Conservation (phyloP, 1,140 invertebrate species). For the Cydia strobilella region DNA sequence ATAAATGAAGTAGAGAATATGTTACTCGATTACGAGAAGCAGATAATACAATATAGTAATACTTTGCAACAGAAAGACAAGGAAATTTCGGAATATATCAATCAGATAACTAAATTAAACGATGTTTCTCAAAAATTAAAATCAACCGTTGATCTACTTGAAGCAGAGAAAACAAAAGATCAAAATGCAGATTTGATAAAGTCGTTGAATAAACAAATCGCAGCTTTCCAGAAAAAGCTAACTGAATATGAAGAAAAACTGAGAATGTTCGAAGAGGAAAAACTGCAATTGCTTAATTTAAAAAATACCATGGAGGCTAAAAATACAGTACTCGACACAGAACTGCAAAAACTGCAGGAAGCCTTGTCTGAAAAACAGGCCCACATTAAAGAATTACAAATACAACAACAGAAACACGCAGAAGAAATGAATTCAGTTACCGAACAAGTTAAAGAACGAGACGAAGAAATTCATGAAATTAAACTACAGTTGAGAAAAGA, state of each 20-base stretch:
- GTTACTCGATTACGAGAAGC: slow-evolving; percentile 69
- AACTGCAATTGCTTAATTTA: slow-evolving; percentile 55
- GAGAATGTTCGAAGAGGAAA: slow-evolving; percentile 66
- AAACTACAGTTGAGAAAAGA: slow-evolving; percentile 75
- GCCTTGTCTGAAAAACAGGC: slow-evolving; percentile 65
- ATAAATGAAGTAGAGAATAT: slow-evolving; percentile 68
- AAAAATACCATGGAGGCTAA: slow-evolving; percentile 62
- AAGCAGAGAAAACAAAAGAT: slow-evolving; percentile 74
- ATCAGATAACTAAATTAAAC: slow-evolving; percentile 79
- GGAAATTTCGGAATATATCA: slow-evolving; percentile 72
- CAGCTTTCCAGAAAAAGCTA: slow-evolving; percentile 73
- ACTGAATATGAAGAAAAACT: slow-evolving; percentile 72
- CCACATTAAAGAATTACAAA: slow-evolving; percentile 67
- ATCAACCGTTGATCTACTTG: slow-evolving; percentile 74
- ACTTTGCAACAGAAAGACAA: slow-evolving; percentile 75
- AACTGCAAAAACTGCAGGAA: slow-evolving; percentile 65
- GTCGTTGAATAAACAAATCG: slow-evolving; percentile 74
- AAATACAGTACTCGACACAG: slow-evolving; percentile 51
- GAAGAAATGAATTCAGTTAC: slow-evolving; percentile 70
- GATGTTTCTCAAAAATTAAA: slow-evolving; percentile 74
- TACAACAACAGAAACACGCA: slow-evolving; percentile 63
- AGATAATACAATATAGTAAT: slow-evolving; percentile 64
- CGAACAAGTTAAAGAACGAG: slow-evolving; percentile 76
- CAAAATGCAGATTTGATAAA: slow-evolving; percentile 69
- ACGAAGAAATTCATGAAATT: slow-evolving; percentile 81